Percentiles rank a stretch among this genome's conserved stretches.
phyloP scores from a whole-genome alignment of 2,888 invertebrate genomes.

The Plagodis dolabraria region DNA sequence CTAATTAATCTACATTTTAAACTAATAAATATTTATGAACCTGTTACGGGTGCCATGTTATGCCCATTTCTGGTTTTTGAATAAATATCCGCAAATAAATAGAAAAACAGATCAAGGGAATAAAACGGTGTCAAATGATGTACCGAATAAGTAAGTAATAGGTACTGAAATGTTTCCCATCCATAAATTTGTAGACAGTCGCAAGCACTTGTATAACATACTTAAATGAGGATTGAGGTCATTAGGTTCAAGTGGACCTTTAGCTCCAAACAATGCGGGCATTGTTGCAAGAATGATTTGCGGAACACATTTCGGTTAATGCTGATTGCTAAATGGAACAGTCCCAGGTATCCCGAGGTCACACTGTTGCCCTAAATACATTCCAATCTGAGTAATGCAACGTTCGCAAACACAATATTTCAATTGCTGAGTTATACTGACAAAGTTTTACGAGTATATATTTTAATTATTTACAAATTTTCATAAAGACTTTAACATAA shows the following conservation, averaged over 20 bases:
- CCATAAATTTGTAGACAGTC: constrained; percentile 2
- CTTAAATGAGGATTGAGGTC: constrained; percentile 46
- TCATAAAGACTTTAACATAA: too few species aligned
- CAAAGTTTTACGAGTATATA: too few species aligned
- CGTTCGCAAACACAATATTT: not conserved
- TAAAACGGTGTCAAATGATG: too few species aligned
- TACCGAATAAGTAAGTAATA: too few species aligned
- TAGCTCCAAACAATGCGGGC: constrained; percentile 50
- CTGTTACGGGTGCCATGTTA: too few species aligned
- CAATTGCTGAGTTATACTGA: not conserved
- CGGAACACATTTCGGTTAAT: constrained; percentile 47
- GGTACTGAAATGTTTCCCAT: not conserved
- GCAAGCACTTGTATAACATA: constrained; percentile 22
- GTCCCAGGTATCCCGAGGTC: constrained; percentile 36
- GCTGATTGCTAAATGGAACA: constrained; percentile 43
- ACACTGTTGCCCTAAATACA: constrained; percentile 42
- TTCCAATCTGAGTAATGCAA: constrained; percentile 18
- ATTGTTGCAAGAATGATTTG: constrained; percentile 49
- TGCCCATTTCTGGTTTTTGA: too few species aligned
- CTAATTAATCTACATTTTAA: too few species aligned
- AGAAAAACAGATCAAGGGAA: too few species aligned
- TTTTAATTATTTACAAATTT: too few species aligned
- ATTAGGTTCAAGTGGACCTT: constrained; percentile 46
- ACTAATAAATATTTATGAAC: too few species aligned
- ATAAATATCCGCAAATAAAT: too few species aligned